Base-by-base conservation (phyloP, 2,888 invertebrate genomes). In the Oxyscelio sp. region DNA sequence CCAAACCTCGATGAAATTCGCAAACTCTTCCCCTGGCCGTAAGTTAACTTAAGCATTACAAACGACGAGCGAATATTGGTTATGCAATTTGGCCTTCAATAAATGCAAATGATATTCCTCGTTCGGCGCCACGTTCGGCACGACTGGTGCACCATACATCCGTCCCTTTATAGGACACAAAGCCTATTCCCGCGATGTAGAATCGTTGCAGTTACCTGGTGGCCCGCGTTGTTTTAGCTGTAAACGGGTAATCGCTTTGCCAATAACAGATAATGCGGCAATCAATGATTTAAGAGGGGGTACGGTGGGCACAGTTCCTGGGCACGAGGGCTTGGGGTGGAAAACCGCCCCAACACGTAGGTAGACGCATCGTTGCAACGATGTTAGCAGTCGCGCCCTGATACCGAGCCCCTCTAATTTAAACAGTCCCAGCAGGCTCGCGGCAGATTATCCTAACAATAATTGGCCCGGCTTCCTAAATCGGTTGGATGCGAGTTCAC, bases 261-360 rank as follows among this genome's bases (percentile, higher is more conserved):
- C 94, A 94, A 93, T 94, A 94, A 93, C 93, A 93, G 94, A 93
- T 94, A 94, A 94, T 94, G 92, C 92, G 91, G 92, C 92, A 92
- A 93, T 94, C 92, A 92, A 93, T 94, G 93, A 94, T 93, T 94
- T 94, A 93, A 85, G 91, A 90, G 89, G 75, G 80, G 87, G 87
- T 71, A 84, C 52, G 58, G 54, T 45, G 52, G 75, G 38, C 27
- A 21, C 38, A 31, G 54, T 43, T 58, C 48, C 38, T 54, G 43
- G 54, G 56, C 66, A 50, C 15, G 56, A 13, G 40, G 56, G 45
- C 6, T 19, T 15, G 31, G 71, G 68, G 71, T 56, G 75, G 66
- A 48, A 82, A 85, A 70, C 78, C 74, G 40, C n/a, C 43, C 27
- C 38, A 27, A 22, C 27, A 6, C 27, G 27, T 59, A 71, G 48